Conservation (phyloP, 2,888 invertebrate genomes). For the Tinea pellionella region DNA sequence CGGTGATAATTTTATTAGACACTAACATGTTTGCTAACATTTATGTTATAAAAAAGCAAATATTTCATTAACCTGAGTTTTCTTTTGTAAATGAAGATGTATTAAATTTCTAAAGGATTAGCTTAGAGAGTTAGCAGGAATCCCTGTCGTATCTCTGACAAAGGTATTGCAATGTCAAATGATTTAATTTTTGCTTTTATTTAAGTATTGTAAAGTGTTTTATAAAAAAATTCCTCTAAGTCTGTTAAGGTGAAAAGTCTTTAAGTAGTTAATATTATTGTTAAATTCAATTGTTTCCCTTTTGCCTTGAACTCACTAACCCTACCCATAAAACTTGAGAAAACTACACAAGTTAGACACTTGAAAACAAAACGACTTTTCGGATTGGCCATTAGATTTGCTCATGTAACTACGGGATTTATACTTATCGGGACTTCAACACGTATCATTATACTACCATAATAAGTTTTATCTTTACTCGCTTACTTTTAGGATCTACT, state of each 20-base stretch:
- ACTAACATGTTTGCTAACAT: not conserved
- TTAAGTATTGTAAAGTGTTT: not conserved
- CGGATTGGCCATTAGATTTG: constrained; percentile 13
- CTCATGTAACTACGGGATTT: constrained; percentile 11
- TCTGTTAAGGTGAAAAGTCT: not conserved
- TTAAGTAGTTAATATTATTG: not conserved
- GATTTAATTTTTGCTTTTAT: not conserved
- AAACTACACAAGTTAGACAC: constrained; percentile 13
- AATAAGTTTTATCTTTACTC: not conserved
- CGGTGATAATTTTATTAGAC: not conserved
- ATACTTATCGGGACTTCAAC: constrained; percentile 4
- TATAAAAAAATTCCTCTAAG: no score
- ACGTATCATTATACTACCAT: not conserved
- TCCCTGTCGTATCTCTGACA: not conserved
- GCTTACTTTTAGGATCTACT: not conserved
- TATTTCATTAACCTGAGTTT: not conserved
- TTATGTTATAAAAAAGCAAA: not conserved
- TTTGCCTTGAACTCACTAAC: constrained; percentile 7
- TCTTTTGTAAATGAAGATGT: not conserved
- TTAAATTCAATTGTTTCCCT: not conserved
- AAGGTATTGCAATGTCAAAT: no score
- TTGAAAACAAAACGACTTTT: constrained; percentile 11
- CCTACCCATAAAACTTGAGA: constrained; percentile 11
- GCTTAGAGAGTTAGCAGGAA: not conserved
- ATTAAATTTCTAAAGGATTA: not conserved